A percentile compares a stretch with the other conserved stretches of the same genome.
Conservation (phyloP, 2,888 invertebrate species). For the Stenchaetothrips biformis region DNA sequence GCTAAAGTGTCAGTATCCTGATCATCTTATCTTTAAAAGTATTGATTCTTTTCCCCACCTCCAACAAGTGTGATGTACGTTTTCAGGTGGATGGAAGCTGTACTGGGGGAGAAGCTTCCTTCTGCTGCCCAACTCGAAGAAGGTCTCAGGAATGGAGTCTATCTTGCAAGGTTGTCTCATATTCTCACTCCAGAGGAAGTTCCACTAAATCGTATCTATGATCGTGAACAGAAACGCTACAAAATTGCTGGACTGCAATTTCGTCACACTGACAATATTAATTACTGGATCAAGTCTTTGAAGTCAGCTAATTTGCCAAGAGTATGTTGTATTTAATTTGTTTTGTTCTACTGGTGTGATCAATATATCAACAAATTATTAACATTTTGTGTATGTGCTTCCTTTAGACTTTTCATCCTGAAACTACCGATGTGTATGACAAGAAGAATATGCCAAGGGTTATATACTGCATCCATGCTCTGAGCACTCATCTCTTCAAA, state of each 20-base stretch:
- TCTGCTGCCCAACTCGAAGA: slow-evolving; percentile 67
- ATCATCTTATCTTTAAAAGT: not conserved
- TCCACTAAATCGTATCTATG: slow-evolving; percentile 66
- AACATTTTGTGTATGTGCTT: slow-evolving; percentile 5
- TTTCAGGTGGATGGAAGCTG: slow-evolving; percentile 64
- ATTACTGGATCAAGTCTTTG: slow-evolving; percentile 64
- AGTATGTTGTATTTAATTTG: slow-evolving; percentile 46
- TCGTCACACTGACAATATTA: slow-evolving; percentile 75
- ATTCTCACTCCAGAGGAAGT: slow-evolving; percentile 63
- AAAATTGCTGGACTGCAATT: slow-evolving; percentile 64
- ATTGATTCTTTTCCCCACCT: not conserved
- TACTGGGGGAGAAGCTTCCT: slow-evolving; percentile 62
- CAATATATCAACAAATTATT: not conserved
- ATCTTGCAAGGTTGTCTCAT: slow-evolving; percentile 65
- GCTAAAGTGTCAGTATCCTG: slow-evolving; percentile 57
- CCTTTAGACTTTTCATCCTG: slow-evolving; percentile 69
- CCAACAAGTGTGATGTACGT: not conserved
- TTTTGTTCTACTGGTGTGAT: not conserved
- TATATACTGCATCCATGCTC: slow-evolving; percentile 72
- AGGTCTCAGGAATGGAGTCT: slow-evolving; percentile 69
- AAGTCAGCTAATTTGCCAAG: slow-evolving; percentile 62
- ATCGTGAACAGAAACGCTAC: slow-evolving; percentile 61
- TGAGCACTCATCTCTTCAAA: slow-evolving; percentile 63
- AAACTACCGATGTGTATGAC: slow-evolving; percentile 77
- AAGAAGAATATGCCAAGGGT: slow-evolving; percentile 74